These are phyloP conservation scores for Smutsia temminckii DNA, from an alignment of 2,797 vertebrate species.

Conservation along the genomic window DNA sequence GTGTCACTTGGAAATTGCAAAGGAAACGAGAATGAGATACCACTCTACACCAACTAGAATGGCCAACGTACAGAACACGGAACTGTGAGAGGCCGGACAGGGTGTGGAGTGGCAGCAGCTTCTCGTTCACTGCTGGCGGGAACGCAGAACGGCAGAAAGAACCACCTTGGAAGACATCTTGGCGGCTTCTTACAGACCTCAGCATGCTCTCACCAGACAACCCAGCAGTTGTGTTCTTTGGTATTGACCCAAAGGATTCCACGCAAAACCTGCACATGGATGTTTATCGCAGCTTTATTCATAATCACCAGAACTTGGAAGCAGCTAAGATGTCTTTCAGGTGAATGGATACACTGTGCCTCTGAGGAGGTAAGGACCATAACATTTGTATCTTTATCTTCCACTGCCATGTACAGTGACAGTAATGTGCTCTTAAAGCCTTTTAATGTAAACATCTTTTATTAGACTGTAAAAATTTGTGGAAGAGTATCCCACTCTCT, in stretches of 20 bases:
- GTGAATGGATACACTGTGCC: not conserved
- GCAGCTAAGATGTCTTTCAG: not conserved
- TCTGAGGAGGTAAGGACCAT: not conserved
- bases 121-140: too few relatives aligned
- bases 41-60: not conserved
- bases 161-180: not conserved
- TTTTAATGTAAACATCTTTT: constrained; percentile 31
- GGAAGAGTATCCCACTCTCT: not conserved
- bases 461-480: not conserved
- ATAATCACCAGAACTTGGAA: not conserved
- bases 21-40: not conserved
- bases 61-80: not conserved
- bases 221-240: not conserved
- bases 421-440: not conserved
- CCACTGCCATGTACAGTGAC: not conserved
- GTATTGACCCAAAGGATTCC: not conserved
- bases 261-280: not conserved
- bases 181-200: not conserved
- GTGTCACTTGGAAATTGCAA: not conserved
- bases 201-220: not conserved
- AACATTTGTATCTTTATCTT: not conserved
- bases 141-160: not conserved
- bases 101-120: not conserved
- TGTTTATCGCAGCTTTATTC: not conserved
- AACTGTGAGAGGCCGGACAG: not conserved